A percentile compares a stretch with the other conserved stretches of the same genome.
phyloP scores from a whole-genome alignment of 2,113 vertebrate genomes.

The Numida meleagris region DNA sequence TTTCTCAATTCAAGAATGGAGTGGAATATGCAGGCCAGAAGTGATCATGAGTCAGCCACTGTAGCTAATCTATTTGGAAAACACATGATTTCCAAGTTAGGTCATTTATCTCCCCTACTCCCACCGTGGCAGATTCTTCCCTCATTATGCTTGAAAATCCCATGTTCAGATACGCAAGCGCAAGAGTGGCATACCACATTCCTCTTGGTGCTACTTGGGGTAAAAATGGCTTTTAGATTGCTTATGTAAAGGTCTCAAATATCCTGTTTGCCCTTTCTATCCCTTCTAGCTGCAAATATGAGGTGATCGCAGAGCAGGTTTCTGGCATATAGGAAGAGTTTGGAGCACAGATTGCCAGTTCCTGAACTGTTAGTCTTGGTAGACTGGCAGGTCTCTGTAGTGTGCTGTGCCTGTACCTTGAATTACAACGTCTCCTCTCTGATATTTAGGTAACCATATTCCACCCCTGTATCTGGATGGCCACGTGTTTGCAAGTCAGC shows the following conservation, averaged over 20 bases:
- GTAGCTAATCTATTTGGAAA: background rate
- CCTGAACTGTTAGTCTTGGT: background rate
- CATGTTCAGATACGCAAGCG: background rate
- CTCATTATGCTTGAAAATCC: background rate
- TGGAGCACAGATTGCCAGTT: background rate
- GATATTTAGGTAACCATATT: slow-evolving; percentile 90
- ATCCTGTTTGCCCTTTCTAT: fast-evolving
- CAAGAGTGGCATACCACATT: background rate
- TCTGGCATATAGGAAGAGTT: background rate
- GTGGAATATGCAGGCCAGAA: background rate
- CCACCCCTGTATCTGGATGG: slow-evolving; percentile 95
- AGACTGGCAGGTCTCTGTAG: background rate
- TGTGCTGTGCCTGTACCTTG: background rate
- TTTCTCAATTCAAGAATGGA: background rate
- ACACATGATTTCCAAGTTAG: background rate
- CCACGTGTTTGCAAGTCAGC: slow-evolving; percentile 95
- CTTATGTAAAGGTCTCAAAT: background rate
- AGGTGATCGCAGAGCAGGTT: background rate
- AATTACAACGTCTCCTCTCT: background rate
- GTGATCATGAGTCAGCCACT: background rate
- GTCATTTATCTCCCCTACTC: background rate
- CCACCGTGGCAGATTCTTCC: background rate
- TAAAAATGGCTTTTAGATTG: background rate
- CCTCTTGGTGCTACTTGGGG: background rate
- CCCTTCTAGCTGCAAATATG: background rate